Conservation (phyloP, 2,797 vertebrate genomes). For the Alectoris magna region DNA sequence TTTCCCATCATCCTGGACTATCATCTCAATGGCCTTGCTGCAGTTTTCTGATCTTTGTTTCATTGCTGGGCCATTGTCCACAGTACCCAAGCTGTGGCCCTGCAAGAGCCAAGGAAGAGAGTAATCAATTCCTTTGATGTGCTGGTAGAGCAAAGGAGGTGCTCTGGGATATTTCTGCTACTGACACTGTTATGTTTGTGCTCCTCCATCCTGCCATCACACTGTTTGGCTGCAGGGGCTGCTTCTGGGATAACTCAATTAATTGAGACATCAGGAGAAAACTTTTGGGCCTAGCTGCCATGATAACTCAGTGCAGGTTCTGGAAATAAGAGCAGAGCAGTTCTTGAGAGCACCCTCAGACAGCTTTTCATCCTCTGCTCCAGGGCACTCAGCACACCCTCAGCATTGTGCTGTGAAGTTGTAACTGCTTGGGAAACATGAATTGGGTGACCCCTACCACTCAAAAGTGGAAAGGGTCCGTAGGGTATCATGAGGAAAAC, state of each 20-base stretch:
- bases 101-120: neutral
- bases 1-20: neutral
- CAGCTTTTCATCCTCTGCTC: neutral
- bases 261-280: neutral
- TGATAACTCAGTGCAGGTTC: neutral
- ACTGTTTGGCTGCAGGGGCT: neutral
- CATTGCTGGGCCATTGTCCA: neutral
- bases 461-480: neutral
- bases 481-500: neutral
- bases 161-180: neutral
- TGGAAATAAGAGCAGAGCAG: neutral
- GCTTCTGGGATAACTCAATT: neutral
- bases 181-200: fast-evolving
- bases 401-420: neutral
- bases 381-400: neutral
- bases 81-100: neutral
- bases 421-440: neutral
- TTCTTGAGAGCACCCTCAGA: neutral
- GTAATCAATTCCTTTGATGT: neutral
- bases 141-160: neutral
- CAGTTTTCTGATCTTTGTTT: neutral
- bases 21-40: neutral
- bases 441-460: fast-evolving
- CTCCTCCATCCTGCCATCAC: neutral
- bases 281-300: neutral